These are phyloP conservation scores for Microtus montanus DNA, from an alignment of 2,113 vertebrate genomes.

Conservation along the genomic window DNA sequence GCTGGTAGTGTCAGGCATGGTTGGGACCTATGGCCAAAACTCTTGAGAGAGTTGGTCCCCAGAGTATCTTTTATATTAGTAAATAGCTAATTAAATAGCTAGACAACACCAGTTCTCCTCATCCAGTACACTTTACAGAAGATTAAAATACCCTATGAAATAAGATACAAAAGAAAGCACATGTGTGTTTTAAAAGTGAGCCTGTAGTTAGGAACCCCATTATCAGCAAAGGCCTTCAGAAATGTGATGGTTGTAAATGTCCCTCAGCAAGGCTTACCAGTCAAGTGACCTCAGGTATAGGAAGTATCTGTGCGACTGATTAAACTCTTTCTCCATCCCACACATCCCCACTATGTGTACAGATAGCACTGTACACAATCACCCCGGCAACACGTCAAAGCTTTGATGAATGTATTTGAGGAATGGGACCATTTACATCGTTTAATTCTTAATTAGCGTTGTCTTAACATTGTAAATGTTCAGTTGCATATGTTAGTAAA, in stretches of 20 bases:
- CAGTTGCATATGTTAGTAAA: constrained; percentile 43
- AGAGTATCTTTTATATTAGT: constrained; percentile 26
- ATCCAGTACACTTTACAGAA: constrained; percentile 31
- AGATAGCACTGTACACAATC: not conserved
- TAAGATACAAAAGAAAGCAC: constrained; percentile 41
- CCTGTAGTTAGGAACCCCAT: not conserved
- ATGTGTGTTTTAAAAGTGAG: constrained; percentile 28
- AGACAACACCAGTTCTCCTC: not conserved
- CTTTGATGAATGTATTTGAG: not conserved
- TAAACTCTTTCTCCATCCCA: not conserved
- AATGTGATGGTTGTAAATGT: not conserved
- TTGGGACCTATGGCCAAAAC: not conserved
- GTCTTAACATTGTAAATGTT: not conserved
- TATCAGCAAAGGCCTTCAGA: constrained; percentile 49
- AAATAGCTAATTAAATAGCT: constrained; percentile 38
- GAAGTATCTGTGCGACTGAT: not conserved
- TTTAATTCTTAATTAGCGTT: constrained; percentile 43
- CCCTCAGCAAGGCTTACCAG: constrained; percentile 13
- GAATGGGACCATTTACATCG: constrained; percentile 19
- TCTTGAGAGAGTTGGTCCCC: not conserved
- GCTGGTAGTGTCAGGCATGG: not conserved
- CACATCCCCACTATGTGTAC: not conserved
- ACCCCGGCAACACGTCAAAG: constrained; percentile 18
- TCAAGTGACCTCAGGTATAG: not conserved
- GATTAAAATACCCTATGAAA: constrained; percentile 28